Percentiles rank a stretch among this genome's conserved stretches.
These are phyloP conservation scores for Dendrolimus pini DNA, from an alignment of 2,888 invertebrate genomes.

Conservation along the genomic window DNA sequence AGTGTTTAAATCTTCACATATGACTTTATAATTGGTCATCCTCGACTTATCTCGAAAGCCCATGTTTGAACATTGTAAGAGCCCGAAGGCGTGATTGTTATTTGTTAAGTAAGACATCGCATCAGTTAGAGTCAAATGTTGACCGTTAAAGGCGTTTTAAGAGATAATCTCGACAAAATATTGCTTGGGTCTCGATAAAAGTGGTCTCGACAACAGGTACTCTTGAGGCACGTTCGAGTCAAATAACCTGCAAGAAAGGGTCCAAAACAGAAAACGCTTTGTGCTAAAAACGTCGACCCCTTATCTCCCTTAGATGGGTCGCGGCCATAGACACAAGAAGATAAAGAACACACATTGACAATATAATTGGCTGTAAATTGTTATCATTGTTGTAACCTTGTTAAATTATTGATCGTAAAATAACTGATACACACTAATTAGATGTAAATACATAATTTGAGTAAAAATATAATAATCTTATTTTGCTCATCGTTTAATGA, in stretches of 20 bases:
- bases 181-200: conserved; percentile 55
- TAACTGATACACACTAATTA: too few species aligned
- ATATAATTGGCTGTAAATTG: conserved; percentile 7
- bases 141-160: conserved; percentile 55
- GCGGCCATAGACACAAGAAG: conserved; percentile 54
- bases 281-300: conserved; percentile 74
- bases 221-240: conserved; percentile 61
- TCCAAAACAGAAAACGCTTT: conserved; percentile 71
- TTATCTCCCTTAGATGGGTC: conserved; percentile 66
- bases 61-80: conserved; percentile 22
- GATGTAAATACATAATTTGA: too few species aligned
- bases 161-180: conserved; percentile 67
- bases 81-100: conserved; percentile 53
- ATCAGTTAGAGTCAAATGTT: conserved; percentile 47
- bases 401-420: too few species aligned
- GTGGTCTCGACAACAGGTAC: conserved; percentile 60
- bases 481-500: too few species aligned
- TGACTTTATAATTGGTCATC: conserved; percentile 21
- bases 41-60: conserved; percentile 27
- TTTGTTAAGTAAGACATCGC: conserved; percentile 63
- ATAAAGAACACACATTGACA: conserved; percentile 19
- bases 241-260: conserved; percentile 66
- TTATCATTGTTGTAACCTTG: background rate
- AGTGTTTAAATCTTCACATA: conserved; percentile 9
- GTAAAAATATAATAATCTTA: too few species aligned